Evolutionary conservation across 2,888 invertebrate species (phyloP).

Genomic region (Dynastes grantii): DNA sequence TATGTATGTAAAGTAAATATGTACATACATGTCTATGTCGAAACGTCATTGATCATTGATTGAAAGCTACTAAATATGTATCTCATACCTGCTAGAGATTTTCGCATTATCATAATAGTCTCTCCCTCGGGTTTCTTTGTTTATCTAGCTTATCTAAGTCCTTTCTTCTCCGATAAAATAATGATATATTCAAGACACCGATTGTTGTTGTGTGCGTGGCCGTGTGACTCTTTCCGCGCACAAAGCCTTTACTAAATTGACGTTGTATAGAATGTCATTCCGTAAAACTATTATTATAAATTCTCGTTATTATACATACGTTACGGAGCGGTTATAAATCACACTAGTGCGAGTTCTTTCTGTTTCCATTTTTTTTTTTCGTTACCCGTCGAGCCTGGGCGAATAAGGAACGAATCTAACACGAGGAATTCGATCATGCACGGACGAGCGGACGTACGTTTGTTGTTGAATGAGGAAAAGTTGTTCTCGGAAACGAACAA

Average conservation of each 20-base stretch:
- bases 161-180: constrained; percentile 40
- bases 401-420: constrained; percentile 20
- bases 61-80: constrained; percentile 45
- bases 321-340: constrained; percentile 30
- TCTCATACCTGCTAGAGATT: constrained; percentile 41
- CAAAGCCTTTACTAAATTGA: constrained; percentile 45
- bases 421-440: constrained; percentile 25
- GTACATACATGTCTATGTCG: constrained; percentile 10
- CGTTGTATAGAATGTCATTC: constrained; percentile 39
- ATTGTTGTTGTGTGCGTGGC: neutral
- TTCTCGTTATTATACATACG: constrained; percentile 47
- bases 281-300: constrained; percentile 47
- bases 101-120: constrained; percentile 44
- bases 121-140: constrained; percentile 24
- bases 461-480: constrained; percentile 22
- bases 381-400: neutral
- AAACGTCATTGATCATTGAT: constrained; percentile 44
- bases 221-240: constrained; percentile 27
- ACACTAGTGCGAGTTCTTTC: neutral
- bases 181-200: constrained; percentile 42
- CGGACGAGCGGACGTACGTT: constrained; percentile 25
- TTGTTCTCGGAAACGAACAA: constrained; percentile 38
- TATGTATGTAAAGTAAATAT: neutral
- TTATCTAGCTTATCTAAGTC: constrained; percentile 34
- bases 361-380: neutral